These are phyloP conservation scores for Exocentrus adspersus DNA, from an alignment of 2,888 invertebrate species.

Conservation along the genomic window DNA sequence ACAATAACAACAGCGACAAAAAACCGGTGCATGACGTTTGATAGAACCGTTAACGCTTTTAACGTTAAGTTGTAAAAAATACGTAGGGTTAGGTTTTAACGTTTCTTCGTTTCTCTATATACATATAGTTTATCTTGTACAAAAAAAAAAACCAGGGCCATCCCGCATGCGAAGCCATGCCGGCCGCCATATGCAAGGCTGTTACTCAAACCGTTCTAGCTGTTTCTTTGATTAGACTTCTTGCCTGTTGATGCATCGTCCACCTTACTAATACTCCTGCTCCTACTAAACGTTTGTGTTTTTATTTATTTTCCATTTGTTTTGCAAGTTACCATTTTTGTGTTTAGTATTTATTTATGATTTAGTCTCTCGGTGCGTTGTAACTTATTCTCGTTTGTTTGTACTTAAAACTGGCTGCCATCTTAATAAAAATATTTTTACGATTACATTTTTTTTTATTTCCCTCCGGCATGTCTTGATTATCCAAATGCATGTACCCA, in stretches of 20 bases:
- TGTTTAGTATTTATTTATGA: neutral
- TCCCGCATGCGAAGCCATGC: too few relatives aligned
- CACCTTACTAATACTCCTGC: too few relatives aligned
- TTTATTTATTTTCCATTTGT: too few relatives aligned
- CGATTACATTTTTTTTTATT: constrained; percentile 18
- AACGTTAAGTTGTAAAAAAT: neutral
- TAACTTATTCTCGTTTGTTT: neutral
- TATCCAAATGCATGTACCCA: constrained; percentile 15
- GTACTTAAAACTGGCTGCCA: neutral
- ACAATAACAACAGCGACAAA: constrained; percentile 43
- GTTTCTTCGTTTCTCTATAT: too few relatives aligned
- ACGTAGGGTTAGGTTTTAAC: too few relatives aligned
- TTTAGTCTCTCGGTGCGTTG: neutral
- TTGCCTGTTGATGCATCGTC: too few relatives aligned
- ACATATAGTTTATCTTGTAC: too few relatives aligned
- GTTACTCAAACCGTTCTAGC: too few relatives aligned
- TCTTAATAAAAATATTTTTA: constrained; percentile 14
- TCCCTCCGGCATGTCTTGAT: constrained; percentile 22
- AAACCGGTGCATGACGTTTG: constrained; percentile 61
- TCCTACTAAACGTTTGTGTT: too few relatives aligned
- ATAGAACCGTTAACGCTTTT: constrained; percentile 28
- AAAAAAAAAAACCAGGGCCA: too few relatives aligned
- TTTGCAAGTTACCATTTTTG: neutral
- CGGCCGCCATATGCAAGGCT: too few relatives aligned
- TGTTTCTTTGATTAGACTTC: too few relatives aligned